Percentiles rank a stretch among this genome's conserved stretches.
phyloP scores from a whole-genome alignment of 2,113 vertebrate species.

The Poicephalus meyeri region DNA sequence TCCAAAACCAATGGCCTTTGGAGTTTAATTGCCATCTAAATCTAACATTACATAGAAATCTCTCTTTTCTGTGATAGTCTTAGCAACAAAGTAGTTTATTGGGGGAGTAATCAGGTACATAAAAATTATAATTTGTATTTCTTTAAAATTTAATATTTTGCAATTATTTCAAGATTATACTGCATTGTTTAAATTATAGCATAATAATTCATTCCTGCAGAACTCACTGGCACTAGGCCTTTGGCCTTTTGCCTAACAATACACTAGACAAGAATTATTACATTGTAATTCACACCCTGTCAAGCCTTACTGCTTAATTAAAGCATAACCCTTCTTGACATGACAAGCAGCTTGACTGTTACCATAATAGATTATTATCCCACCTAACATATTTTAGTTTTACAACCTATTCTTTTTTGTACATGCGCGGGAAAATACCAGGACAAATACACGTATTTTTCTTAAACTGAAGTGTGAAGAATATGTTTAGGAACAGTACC shows the following conservation, averaged over 20 bases:
- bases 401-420: conserved; percentile 16
- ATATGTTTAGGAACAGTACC: background rate
- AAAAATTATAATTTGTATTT: background rate
- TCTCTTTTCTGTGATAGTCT: background rate
- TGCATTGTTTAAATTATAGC: conserved; percentile 39
- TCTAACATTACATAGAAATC: background rate
- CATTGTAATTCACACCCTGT: conserved; percentile 74
- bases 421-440: background rate
- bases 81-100: background rate
- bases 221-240: conserved; percentile 57
- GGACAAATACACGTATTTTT: background rate
- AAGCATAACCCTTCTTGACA: conserved; percentile 69
- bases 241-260: conserved; percentile 76
- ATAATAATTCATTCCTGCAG: conserved; percentile 56
- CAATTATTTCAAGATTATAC: background rate
- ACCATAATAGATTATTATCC: conserved; percentile 74
- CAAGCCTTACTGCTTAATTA: conserved; percentile 79
- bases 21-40: background rate
- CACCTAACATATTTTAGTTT: conserved; percentile 67
- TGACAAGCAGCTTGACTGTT: conserved; percentile 76
- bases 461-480: background rate
- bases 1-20: background rate
- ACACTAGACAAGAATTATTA: conserved; percentile 73
- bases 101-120: background rate
- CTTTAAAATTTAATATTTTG: background rate